A percentile compares a stretch with the other conserved stretches of the same genome.
phyloP scores from a whole-genome alignment of 2,888 invertebrate genomes.

The Caenorhabditis becei region DNA sequence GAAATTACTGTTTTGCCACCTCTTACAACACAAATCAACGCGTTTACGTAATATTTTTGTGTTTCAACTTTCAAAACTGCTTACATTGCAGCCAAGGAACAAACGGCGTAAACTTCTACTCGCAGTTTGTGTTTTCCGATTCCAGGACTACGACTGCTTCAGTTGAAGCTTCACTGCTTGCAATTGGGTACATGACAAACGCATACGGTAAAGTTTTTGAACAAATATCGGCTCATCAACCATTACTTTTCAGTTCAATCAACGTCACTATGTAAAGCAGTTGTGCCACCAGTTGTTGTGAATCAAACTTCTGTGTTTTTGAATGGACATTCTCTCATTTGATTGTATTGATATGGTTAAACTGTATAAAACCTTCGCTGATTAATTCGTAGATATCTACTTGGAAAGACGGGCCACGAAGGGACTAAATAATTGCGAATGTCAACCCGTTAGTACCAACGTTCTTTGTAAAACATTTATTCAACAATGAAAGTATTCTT shows the following conservation, averaged over 20 bases:
- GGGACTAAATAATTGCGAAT: too few relatives aligned
- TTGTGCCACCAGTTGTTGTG: not conserved
- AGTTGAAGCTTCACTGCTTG: not conserved
- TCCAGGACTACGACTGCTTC: not conserved
- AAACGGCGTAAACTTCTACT: not conserved
- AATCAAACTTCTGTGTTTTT: not conserved
- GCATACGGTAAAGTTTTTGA: not conserved
- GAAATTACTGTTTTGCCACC: not conserved
- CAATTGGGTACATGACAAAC: not conserved
- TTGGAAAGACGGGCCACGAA: too few relatives aligned
- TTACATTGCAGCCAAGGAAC: not conserved
- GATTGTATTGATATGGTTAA: too few relatives aligned
- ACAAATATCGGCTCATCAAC: not conserved
- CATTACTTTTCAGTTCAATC: slow-evolving; percentile 1
- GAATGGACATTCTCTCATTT: too few relatives aligned
- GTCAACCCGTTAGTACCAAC: too few relatives aligned
- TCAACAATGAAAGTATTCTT: too few relatives aligned
- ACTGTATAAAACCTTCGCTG: too few relatives aligned
- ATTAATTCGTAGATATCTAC: too few relatives aligned
- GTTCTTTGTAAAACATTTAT: too few relatives aligned
- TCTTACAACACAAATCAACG: not conserved
- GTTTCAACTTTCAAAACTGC: not conserved
- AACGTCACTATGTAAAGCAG: not conserved
- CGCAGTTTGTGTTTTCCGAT: not conserved
- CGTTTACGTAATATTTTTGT: not conserved